Evolutionary conservation across 2,113 vertebrate species (phyloP).

Genomic region (Corythaixoides concolor): DNA sequence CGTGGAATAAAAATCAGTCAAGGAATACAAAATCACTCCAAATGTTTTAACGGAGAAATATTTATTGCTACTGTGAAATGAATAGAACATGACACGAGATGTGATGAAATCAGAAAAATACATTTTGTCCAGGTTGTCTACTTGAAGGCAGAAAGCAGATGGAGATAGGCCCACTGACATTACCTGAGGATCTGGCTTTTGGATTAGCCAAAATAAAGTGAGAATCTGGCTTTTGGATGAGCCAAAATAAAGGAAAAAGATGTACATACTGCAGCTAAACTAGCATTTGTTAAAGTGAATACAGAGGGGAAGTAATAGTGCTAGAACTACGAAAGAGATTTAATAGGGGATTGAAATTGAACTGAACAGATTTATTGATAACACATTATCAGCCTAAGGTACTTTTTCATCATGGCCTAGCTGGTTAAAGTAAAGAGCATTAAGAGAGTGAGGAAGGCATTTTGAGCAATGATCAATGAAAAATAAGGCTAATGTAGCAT

Average conservation of each 20-base stretch:
- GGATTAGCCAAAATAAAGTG: background rate
- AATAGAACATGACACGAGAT: background rate
- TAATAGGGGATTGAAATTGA: constrained; percentile 35
- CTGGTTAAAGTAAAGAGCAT: constrained; percentile 45
- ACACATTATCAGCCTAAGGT: constrained; percentile 33
- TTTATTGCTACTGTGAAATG: background rate
- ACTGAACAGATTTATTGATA: constrained; percentile 32
- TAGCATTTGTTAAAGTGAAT: background rate
- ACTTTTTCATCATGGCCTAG: background rate
- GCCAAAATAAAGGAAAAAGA: background rate
- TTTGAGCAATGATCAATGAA: background rate
- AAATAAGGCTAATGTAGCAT: background rate
- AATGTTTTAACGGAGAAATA: background rate
- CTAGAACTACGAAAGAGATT: constrained; percentile 33
- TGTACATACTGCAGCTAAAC: background rate
- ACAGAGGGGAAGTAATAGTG: background rate
- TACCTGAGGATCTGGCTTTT: background rate
- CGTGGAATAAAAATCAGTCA: background rate
- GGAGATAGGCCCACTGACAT: background rate
- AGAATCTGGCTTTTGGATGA: background rate
- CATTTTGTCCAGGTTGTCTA: background rate
- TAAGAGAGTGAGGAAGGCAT: constrained; percentile 3
- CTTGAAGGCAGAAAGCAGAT: background rate
- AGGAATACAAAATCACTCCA: background rate
- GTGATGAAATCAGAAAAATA: background rate